Conservation (phyloP, 2,888 invertebrate genomes). For the Julus scandinavius region DNA sequence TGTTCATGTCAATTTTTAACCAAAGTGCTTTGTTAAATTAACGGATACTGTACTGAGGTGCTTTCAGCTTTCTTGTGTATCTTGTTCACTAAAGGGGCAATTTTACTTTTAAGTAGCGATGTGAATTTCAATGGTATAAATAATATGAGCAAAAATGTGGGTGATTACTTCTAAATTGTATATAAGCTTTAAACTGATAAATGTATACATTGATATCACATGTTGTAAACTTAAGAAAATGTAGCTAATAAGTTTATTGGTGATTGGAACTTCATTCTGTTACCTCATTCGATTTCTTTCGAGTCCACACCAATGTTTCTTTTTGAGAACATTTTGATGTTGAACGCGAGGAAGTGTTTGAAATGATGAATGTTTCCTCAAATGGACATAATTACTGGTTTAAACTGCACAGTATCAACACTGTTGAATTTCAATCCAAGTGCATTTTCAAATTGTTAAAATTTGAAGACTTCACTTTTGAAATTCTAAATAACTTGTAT, state of each 20-base stretch:
- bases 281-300: not conserved
- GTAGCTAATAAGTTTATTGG: not conserved
- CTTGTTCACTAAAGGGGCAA: not conserved
- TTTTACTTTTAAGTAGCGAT: not conserved
- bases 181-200: not conserved
- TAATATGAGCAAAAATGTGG: not conserved
- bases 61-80: not conserved
- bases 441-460: too few relatives aligned
- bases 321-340: too few relatives aligned
- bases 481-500: not conserved
- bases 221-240: not conserved
- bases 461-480: too few relatives aligned
- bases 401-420: too few relatives aligned
- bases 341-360: too few relatives aligned
- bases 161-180: not conserved
- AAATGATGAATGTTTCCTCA: too few relatives aligned
- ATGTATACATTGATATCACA: conserved; percentile 3
- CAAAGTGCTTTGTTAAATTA: not conserved
- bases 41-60: not conserved
- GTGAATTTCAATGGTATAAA: not conserved
- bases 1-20: not conserved
- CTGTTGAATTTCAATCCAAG: too few relatives aligned
- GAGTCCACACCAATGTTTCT: too few relatives aligned
- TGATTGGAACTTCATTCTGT: not conserved
- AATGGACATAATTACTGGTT: too few relatives aligned